Evolutionary conservation across 2,113 vertebrate species (phyloP).

Genomic region (Aspiorhynchus laticeps): DNA sequence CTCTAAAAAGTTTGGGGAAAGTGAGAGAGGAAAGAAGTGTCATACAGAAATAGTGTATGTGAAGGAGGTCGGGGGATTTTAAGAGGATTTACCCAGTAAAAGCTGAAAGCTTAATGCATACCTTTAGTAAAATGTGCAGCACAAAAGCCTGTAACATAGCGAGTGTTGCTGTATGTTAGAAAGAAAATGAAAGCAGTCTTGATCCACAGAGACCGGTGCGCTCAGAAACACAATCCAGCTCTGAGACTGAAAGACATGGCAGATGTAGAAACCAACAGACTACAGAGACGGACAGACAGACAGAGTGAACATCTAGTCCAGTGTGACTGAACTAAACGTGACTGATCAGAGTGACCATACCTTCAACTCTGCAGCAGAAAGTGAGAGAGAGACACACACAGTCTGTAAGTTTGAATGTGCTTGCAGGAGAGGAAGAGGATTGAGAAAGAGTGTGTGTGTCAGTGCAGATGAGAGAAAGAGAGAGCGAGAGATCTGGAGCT

Average conservation of each 20-base stretch:
- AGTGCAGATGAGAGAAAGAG: constrained; percentile 34
- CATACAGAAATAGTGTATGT: not conserved
- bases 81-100: not conserved
- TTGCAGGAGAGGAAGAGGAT: constrained; percentile 1
- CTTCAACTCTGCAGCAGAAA: constrained; percentile 34
- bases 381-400: not conserved
- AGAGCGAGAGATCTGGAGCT: constrained; percentile 71
- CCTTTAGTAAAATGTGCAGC: not conserved
- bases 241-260: constrained; percentile 9
- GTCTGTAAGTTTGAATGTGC: constrained; percentile 1
- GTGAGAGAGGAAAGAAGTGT: not conserved
- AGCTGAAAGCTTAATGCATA: not conserved
- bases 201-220: not conserved
- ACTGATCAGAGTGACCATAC: constrained; percentile 15
- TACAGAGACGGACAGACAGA: not conserved
- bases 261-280: not conserved
- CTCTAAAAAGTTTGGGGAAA: not conserved
- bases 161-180: constrained; percentile 1
- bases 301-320: not conserved
- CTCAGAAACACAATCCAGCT: constrained; percentile 1
- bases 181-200: constrained; percentile 25
- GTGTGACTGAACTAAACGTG: not conserved
- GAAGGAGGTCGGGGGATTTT: not conserved
- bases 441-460: constrained; percentile 12
- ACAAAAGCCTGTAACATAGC: not conserved